These are phyloP conservation scores for Daktulosphaira vitifoliae DNA, from an alignment of 1,140 invertebrate genomes.

Conservation along the genomic window DNA sequence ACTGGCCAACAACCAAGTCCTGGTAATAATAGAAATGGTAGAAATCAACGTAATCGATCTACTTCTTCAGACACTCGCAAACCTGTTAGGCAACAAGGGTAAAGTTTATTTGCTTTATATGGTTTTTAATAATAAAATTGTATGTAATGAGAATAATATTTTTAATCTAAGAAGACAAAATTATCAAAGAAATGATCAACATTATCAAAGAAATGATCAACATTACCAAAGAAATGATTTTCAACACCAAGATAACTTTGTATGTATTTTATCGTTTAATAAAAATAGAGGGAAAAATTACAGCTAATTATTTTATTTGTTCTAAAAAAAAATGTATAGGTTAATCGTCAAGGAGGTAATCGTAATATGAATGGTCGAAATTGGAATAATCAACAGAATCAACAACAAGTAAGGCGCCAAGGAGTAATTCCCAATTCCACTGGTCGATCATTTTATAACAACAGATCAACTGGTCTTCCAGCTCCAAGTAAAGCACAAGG, in stretches of 20 bases:
- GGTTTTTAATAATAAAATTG: neutral
- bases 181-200: constrained; percentile 30
- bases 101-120: neutral
- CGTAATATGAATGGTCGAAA: constrained; percentile 33
- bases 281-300: too few relatives aligned
- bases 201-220: constrained; percentile 28
- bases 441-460: constrained; percentile 38
- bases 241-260: constrained; percentile 19
- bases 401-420: constrained; percentile 27
- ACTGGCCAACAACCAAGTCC: constrained; percentile 19
- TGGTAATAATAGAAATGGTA: constrained; percentile 1
- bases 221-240: constrained; percentile 29
- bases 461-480: constrained; percentile 39
- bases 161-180: constrained; percentile 12
- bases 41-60: constrained; percentile 17
- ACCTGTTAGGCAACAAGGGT: constrained; percentile 27
- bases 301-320: too few relatives aligned
- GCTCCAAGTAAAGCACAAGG: constrained; percentile 44
- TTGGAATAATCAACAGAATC: constrained; percentile 30
- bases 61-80: constrained; percentile 26
- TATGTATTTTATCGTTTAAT: neutral
- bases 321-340: too few relatives aligned
- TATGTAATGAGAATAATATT: neutral
- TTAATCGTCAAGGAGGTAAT: constrained; percentile 21
- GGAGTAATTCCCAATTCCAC: neutral